These are phyloP conservation scores for Papilio polyxenes DNA, from an alignment of 1,140 invertebrate genomes.

Conservation along the genomic window DNA sequence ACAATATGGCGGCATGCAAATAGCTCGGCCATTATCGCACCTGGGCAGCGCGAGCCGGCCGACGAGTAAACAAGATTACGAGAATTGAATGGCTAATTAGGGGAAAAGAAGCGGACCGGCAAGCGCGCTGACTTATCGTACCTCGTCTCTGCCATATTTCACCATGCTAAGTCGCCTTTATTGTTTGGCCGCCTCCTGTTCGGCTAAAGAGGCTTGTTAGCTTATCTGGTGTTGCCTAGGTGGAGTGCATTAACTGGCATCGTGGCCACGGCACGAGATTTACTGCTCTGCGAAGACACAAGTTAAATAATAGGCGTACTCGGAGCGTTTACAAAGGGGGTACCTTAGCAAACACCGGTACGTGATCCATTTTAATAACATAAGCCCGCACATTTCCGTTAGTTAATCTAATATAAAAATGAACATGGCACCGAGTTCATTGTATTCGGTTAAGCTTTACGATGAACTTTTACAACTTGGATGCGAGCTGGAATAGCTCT, in stretches of 20 bases:
- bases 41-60: slow-evolving; percentile 73
- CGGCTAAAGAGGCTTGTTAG: slow-evolving; percentile 77
- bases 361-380: slow-evolving; percentile 37
- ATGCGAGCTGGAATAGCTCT: slow-evolving; percentile 59
- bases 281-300: slow-evolving; percentile 59
- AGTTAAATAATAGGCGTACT: slow-evolving; percentile 54
- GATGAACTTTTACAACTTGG: slow-evolving; percentile 65
- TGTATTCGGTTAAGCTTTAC: slow-evolving; percentile 47
- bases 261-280: slow-evolving; percentile 60
- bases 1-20: slow-evolving; percentile 80
- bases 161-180: slow-evolving; percentile 76
- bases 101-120: slow-evolving; percentile 73
- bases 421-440: slow-evolving; percentile 45
- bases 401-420: slow-evolving; percentile 50
- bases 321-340: slow-evolving; percentile 29
- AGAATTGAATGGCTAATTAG: slow-evolving; percentile 80
- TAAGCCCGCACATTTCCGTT: slow-evolving; percentile 47
- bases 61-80: slow-evolving; percentile 79
- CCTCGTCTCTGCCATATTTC: slow-evolving; percentile 77
- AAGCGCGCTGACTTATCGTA: slow-evolving; percentile 70
- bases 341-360: slow-evolving; percentile 21
- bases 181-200: slow-evolving; percentile 75
- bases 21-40: slow-evolving; percentile 79
- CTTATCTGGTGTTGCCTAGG: slow-evolving; percentile 72
- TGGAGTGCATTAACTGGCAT: slow-evolving; percentile 71